Base-by-base conservation (phyloP, 1,140 invertebrate genomes). In the Brachystomella parvula region DNA sequence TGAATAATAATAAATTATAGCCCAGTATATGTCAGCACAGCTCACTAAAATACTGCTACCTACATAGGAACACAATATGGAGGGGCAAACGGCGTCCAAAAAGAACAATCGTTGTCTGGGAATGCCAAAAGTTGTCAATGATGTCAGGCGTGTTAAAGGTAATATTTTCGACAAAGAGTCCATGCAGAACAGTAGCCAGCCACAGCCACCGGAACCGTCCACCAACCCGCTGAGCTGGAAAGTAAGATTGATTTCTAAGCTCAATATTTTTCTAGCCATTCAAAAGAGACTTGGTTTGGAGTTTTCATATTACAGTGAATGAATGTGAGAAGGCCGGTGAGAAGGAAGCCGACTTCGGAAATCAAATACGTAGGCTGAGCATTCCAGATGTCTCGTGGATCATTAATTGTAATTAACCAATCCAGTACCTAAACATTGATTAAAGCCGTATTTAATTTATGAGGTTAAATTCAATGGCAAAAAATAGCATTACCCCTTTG, bases 101-200 rank as follows among this genome's bases (percentile, higher is more conserved):
- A 26, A 90, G 81, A 67, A 87, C 85, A 12, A 89, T 76, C 2
- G 86, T 84, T 0, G 85, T 85, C 77, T 88, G 86, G 9, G 86
- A 84, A 76, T 89, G 87, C 87, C 88, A 90, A 75, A 89, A 89
- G 76, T 87, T 89, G 75, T 89, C 86, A 49, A 77, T n/a, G 0
- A 85, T 80, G 69, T 86, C 84, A 0, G 86, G 79, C 35, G 83
- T 70, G 69, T 80, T 78, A 74, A 86, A 87, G 63, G 79, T 81
- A n/a, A 85, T 72, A 62, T 76, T 76, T 77, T 87, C 86, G 3
- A 85, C 78, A 2, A 82, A 79, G 9, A 85, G 67, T 12, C 87
- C 87, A 75, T 89, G 86, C 2, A 87, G 72, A 62, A 88, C 75
- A 2, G 83, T 83, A 2, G 78, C 83, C 24, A 88, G 71, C 87